A percentile compares a stretch with the other conserved stretches of the same genome.
These are phyloP conservation scores for Phrynocephalus forsythii DNA, from an alignment of 2,797 vertebrate genomes.

Conservation along the genomic window DNA sequence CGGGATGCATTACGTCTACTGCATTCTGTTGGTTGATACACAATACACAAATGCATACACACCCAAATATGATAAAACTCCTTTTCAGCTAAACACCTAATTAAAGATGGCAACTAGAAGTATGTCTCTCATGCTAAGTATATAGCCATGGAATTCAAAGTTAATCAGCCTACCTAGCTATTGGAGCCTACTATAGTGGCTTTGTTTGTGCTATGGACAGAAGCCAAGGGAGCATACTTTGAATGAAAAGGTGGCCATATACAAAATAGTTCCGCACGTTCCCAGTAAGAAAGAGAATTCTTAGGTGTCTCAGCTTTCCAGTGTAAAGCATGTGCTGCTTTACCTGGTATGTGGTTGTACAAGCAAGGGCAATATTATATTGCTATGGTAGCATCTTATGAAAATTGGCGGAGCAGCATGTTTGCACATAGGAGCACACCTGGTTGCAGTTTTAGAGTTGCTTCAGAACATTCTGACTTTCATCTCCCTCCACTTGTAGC, in stretches of 20 bases:
- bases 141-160: not conserved
- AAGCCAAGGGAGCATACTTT: not conserved
- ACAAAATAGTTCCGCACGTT: not conserved
- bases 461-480: not conserved
- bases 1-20: conserved; percentile 4
- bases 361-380: not conserved
- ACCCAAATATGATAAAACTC: fast-evolving
- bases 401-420: not conserved
- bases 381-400: not conserved
- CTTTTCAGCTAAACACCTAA: fast-evolving
- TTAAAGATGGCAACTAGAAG: not conserved
- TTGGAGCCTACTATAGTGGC: not conserved
- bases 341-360: not conserved
- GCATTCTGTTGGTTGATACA: conserved; percentile 9
- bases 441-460: not conserved
- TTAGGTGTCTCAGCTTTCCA: not conserved
- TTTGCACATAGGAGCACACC: not conserved
- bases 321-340: not conserved
- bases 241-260: not conserved
- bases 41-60: not conserved
- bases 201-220: not conserved
- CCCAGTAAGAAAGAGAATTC: not conserved
- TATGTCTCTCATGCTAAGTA: not conserved
- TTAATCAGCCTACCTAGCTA: fast-evolving
- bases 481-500: not conserved